These are phyloP conservation scores for Conus ventricosus DNA, from an alignment of 1,140 invertebrate genomes.

Conservation along the genomic window DNA sequence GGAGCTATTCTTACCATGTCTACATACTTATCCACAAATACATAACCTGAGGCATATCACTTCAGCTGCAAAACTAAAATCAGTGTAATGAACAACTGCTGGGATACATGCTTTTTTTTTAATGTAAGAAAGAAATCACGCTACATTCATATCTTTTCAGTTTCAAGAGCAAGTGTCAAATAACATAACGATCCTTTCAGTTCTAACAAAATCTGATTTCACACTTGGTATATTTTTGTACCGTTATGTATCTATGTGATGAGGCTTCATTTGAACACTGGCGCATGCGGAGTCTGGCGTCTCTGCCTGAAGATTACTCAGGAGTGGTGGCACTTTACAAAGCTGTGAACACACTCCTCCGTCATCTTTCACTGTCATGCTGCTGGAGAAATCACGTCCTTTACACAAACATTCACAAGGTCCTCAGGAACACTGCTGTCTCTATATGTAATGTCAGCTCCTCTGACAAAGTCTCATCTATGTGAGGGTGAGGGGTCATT, in stretches of 20 bases:
- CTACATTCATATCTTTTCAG: background rate
- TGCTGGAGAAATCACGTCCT: too few species aligned
- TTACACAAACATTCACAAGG: too few species aligned
- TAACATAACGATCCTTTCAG: background rate
- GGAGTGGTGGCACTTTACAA: too few species aligned
- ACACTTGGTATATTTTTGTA: background rate
- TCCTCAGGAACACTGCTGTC: background rate
- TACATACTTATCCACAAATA: background rate
- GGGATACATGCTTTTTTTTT: too few species aligned
- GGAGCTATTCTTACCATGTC: too few species aligned
- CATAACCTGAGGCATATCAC: background rate
- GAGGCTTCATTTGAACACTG: background rate
- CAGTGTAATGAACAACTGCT: too few species aligned
- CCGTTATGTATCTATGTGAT: too few species aligned
- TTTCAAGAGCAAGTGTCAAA: background rate
- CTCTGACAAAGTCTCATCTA: background rate
- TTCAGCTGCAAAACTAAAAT: background rate
- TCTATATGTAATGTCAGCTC: background rate
- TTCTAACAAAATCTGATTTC: background rate
- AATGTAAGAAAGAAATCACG: background rate
- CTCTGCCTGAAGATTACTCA: too few species aligned
- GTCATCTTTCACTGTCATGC: too few species aligned
- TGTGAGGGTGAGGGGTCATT: conserved; percentile 6
- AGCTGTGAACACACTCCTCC: too few species aligned
- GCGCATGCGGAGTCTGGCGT: too few species aligned